phyloP scores from a whole-genome alignment of 2,888 invertebrate genomes.

The Nemapogon koenigi region DNA sequence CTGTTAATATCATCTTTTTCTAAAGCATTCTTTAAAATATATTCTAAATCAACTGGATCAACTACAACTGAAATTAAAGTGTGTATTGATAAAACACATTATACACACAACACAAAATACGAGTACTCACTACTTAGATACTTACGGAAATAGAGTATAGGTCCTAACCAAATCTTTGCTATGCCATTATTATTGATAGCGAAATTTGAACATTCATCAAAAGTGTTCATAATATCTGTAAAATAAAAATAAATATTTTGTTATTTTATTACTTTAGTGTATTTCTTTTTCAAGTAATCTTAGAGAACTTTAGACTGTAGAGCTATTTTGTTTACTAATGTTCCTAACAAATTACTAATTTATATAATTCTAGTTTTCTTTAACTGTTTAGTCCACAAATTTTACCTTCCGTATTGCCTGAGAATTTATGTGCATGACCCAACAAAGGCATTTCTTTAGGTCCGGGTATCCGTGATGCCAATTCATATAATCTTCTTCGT shows the following conservation, averaged over 20 bases:
- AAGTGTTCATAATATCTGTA: conserved; percentile 40
- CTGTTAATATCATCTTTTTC: conserved; percentile 13
- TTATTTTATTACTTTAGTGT: too few relatives aligned
- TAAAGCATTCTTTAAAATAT: conserved; percentile 15
- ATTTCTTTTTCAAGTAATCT: too few relatives aligned
- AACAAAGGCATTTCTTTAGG: conserved; percentile 26
- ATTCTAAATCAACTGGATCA: conserved; percentile 15
- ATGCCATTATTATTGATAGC: conserved; percentile 33
- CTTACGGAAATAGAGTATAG: conserved; percentile 33
- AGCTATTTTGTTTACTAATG: too few relatives aligned
- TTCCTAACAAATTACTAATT: too few relatives aligned
- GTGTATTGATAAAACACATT: neutral
- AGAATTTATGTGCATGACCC: conserved; percentile 30
- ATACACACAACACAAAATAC: neutral
- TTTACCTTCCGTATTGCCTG: conserved; percentile 37
- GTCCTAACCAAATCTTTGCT: conserved; percentile 36
- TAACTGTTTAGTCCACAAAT: neutral
- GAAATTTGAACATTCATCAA: conserved; percentile 33
- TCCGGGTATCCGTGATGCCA: conserved; percentile 27
- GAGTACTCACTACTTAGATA: conserved; percentile 10
- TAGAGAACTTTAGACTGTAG: too few relatives aligned
- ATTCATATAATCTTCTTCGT: conserved; percentile 32
- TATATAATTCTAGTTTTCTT: neutral
- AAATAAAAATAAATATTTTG: too few relatives aligned
- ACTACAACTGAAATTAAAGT: conserved; percentile 3